Conservation (phyloP, 1,140 invertebrate genomes). For the Calephelis virginiensis region DNA sequence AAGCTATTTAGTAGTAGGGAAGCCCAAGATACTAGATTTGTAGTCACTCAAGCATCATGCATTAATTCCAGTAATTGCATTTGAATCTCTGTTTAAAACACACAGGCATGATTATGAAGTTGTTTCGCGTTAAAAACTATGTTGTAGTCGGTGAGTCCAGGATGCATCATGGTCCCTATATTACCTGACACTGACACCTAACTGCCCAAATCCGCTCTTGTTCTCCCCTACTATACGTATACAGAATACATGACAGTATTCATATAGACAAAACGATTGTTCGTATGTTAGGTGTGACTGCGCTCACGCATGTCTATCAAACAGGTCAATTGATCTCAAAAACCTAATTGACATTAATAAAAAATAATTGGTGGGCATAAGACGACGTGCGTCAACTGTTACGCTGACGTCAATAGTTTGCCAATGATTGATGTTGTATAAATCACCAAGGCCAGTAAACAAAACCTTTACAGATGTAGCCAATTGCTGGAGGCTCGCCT, state of each 20-base stretch:
- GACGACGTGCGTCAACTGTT: slow-evolving; percentile 60
- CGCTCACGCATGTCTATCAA: slow-evolving; percentile 43
- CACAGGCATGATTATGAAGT: too few species aligned
- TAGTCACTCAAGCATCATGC: too few species aligned
- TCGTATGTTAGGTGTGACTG: slow-evolving; percentile 39
- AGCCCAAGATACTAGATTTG: too few species aligned
- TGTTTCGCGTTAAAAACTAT: too few species aligned
- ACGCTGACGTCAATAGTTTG: slow-evolving; percentile 44
- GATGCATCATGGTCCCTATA: too few species aligned
- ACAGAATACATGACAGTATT: slow-evolving; percentile 4
- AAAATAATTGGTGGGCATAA: slow-evolving; percentile 52
- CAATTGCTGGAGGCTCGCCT: neutral
- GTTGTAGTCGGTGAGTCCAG: too few species aligned
- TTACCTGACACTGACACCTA: too few species aligned
- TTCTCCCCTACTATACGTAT: neutral
- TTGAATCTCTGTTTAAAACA: too few species aligned
- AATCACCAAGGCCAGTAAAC: slow-evolving; percentile 37
- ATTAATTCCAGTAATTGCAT: too few species aligned
- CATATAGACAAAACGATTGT: slow-evolving; percentile 18
- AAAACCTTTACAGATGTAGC: slow-evolving; percentile 2
- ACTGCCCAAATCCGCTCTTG: too few species aligned
- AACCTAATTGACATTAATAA: slow-evolving; percentile 64
- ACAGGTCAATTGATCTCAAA: slow-evolving; percentile 67
- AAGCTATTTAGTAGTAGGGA: too few species aligned
- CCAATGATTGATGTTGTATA: slow-evolving; percentile 36